Conservation (phyloP, 2,113 vertebrate species). For the Loxodonta africana region DNA sequence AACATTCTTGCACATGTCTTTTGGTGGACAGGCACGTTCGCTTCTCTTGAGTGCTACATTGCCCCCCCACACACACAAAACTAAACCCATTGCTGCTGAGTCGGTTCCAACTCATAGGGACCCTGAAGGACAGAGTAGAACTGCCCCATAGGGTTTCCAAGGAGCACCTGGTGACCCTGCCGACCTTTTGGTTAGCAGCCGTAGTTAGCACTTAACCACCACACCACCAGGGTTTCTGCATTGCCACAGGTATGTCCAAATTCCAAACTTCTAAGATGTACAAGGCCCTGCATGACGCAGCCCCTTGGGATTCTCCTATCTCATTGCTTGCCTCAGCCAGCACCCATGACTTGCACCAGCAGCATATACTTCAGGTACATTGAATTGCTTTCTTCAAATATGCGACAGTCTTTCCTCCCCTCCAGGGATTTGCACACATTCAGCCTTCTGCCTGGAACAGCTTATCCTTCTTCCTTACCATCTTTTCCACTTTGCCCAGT, state of each 20-base stretch:
- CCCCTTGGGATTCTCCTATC: background rate
- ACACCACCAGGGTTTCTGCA: no score
- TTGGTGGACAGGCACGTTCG: background rate
- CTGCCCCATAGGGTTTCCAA: no score
- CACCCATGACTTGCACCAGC: background rate
- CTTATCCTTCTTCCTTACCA: background rate
- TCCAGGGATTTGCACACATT: background rate
- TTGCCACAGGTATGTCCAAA: background rate
- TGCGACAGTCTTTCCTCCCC: background rate
- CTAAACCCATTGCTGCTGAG: no score
- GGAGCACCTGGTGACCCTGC: no score
- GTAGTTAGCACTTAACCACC: no score
- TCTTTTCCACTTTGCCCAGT: background rate
- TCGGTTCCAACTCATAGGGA: no score
- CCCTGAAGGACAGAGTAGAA: no score
- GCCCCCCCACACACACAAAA: no score
- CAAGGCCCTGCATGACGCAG: background rate
- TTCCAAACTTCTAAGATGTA: background rate
- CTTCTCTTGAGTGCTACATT: background rate
- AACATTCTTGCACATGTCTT: no score
- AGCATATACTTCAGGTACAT: background rate
- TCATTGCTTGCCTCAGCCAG: background rate
- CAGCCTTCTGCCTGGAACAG: background rate
- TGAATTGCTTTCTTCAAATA: background rate
- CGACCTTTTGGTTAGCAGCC: no score